These are phyloP conservation scores for Erebia ligea DNA, from an alignment of 2,888 invertebrate genomes.

Conservation along the genomic window DNA sequence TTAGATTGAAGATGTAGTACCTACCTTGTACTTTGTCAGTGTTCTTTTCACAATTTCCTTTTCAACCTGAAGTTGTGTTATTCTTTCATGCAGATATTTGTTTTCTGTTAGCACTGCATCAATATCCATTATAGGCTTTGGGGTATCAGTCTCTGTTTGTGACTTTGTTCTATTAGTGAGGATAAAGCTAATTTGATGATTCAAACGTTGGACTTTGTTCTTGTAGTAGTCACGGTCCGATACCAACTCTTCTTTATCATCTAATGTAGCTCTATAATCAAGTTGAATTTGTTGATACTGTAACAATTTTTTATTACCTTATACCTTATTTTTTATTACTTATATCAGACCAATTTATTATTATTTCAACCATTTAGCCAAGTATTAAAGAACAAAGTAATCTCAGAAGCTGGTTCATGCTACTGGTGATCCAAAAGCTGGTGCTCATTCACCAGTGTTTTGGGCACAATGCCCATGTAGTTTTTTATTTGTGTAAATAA, in stretches of 20 bases:
- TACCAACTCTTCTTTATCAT: conserved; percentile 93
- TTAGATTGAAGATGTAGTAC: no score
- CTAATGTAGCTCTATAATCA: conserved; percentile 90
- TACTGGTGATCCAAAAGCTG: no score
- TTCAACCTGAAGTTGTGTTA: conserved; percentile 91
- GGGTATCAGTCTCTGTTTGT: conserved; percentile 59
- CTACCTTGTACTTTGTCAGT: conserved; percentile 88
- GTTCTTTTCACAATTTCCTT: conserved; percentile 89
- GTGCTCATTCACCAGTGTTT: no score
- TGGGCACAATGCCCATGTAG: no score
- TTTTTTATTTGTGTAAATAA: no score
- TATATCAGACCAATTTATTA: no score
- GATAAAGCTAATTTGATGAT: conserved; percentile 89
- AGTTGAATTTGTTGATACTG: conserved; percentile 87
- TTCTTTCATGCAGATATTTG: conserved; percentile 91
- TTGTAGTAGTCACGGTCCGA: conserved; percentile 92
- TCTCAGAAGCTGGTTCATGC: no score
- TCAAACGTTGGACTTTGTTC: conserved; percentile 91
- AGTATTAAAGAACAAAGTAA: no score
- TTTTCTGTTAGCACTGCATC: conserved; percentile 92
- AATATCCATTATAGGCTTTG: conserved; percentile 86
- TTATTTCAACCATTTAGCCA: no score
- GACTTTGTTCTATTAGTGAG: conserved; percentile 74
- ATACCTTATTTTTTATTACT: no score
- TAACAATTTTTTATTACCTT: background rate